Evolutionary conservation across 35 echinoderm and acorn worm genomes (phyloP), one percentile per base, ranked within the genome.

Genomic region (Anneissia japonica): DNA sequence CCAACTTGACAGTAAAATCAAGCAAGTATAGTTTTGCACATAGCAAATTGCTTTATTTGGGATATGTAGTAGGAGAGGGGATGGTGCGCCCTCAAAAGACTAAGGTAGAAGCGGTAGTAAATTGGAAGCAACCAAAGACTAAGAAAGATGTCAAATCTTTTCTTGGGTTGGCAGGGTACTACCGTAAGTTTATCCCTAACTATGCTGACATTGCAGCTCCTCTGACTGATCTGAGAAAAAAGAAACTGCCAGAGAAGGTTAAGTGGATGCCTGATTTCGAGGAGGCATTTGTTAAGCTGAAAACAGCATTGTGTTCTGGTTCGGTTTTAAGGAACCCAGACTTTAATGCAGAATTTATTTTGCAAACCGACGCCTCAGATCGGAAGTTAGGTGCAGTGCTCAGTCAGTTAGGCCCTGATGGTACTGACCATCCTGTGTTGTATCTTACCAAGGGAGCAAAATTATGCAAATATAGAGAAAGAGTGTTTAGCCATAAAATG

Each of bases 131-230:
- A 37, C 88, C 88, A 0, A 40, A 46, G 74, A 89, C 88, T 11
- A 89, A 89, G 37, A 83, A 83, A 35, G 37, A 89, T 35, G 37
- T 89, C 0, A 38, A 80, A 33, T 74, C 35, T 23, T 77, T 86
- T 74, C 84, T 86, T 35, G 84, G 84, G 32, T 72, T 86, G 23
- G 72, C 75, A 31, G 83, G 83, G 2, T 90, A 86, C 39, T 86
- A 90, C 78, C 43, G 90, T 23, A 72, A 46, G 13, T 87, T 87
- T 87, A 87, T 91, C 3, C 76, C 84, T n/a, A 87, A 91, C 41
- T 91, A 35, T 76, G 39, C 84, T n/a, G 76, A 76, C 2, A 90
- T 91, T 82, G 90, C 90, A 0, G 16, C 14, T 11, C 90, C 90
- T 29, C 31, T 91, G n/a, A 87, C 90, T 34, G 90, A 91, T 35